phyloP scores from a whole-genome alignment of 2,797 vertebrate species.

The Arremon aurantiirostris region DNA sequence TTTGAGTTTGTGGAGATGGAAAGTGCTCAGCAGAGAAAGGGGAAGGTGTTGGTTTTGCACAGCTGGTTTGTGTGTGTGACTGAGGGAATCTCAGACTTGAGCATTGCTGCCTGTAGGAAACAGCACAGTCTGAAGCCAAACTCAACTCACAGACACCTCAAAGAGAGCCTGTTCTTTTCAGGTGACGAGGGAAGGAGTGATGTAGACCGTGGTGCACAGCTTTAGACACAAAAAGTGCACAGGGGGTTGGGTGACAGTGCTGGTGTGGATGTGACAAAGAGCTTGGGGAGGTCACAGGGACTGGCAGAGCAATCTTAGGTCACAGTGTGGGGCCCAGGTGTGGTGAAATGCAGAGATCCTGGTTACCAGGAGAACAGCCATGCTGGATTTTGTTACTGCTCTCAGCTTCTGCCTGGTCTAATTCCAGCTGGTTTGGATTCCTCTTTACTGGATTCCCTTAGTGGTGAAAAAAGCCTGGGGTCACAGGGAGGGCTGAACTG shows the following conservation, averaged over 20 bases:
- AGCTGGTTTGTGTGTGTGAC: neutral
- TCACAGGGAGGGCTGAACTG: neutral
- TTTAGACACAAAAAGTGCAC: neutral
- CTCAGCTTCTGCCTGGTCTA: neutral
- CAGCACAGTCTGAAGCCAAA: neutral
- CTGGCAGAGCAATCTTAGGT: neutral
- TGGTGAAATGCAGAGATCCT: neutral
- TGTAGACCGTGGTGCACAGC: neutral
- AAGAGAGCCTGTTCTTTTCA: neutral
- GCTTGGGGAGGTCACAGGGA: neutral
- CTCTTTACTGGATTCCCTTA: neutral
- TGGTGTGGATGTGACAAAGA: neutral
- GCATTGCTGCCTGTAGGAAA: neutral
- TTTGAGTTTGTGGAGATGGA: neutral
- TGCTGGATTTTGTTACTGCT: neutral
- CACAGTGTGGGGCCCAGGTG: neutral
- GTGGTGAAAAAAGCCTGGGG: neutral
- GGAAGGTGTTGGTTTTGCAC: neutral
- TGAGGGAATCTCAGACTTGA: neutral
- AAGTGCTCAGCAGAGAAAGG: neutral
- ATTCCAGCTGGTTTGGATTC: neutral
- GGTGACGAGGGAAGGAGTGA: neutral
- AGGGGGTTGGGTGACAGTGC: neutral
- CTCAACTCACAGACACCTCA: neutral
- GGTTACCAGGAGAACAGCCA: neutral